Conservation (phyloP, 2,888 invertebrate species). For the Calephelis perditalis region DNA sequence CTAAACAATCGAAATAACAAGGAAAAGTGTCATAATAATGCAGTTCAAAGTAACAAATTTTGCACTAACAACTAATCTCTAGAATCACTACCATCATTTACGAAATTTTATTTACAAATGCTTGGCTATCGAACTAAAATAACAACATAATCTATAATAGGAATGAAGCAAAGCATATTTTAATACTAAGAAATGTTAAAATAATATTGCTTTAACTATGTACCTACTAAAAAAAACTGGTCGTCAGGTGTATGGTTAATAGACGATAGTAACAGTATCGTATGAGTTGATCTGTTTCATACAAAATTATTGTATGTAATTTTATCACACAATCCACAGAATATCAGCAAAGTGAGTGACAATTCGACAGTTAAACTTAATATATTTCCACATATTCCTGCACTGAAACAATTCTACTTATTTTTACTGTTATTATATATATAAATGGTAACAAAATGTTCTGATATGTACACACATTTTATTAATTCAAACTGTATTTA, state of each 20-base stretch:
- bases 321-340: no score
- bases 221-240: not conserved
- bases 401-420: no score
- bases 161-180: slow-evolving; percentile 37
- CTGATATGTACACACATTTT: no score
- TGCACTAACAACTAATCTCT: slow-evolving; percentile 14
- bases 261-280: not conserved
- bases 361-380: no score
- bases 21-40: slow-evolving; percentile 51
- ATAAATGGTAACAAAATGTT: no score
- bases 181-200: slow-evolving; percentile 31
- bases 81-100: not conserved
- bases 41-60: slow-evolving; percentile 49
- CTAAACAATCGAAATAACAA: slow-evolving; percentile 43
- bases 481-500: no score
- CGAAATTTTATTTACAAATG: slow-evolving; percentile 15
- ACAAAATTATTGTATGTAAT: no score
- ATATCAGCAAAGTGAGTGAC: no score
- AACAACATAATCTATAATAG: slow-evolving; percentile 32
- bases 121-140: slow-evolving; percentile 21
- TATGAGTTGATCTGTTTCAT: no score
- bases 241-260: not conserved
- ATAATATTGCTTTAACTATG: slow-evolving; percentile 17
- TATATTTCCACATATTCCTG: no score
- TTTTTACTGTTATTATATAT: no score